These are phyloP conservation scores for Sylvicola cinctus DNA, from an alignment of 2,888 invertebrate species.

Conservation along the genomic window DNA sequence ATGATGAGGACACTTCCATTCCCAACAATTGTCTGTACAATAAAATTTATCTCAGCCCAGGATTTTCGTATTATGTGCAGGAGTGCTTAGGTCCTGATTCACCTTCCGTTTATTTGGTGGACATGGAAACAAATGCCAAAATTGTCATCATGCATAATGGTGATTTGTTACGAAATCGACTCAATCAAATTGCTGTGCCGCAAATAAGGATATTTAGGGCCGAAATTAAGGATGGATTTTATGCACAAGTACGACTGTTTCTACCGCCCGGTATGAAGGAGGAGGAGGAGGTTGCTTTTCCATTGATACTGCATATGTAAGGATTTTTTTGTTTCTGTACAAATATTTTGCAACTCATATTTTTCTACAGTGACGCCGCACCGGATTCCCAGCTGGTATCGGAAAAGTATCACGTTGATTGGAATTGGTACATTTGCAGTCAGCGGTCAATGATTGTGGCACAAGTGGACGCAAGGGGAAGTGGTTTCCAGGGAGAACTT, in stretches of 20 bases:
- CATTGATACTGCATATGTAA: conserved; percentile 68
- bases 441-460: conserved; percentile 69
- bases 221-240: conserved; percentile 40
- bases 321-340: conserved; percentile 17
- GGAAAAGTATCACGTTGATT: conserved; percentile 56
- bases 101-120: conserved; percentile 42
- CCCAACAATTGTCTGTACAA: conserved; percentile 41
- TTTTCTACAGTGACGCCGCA: conserved; percentile 39
- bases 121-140: conserved; percentile 34
- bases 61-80: conserved; percentile 38
- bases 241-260: conserved; percentile 54
- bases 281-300: conserved; percentile 61
- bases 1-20: conserved; percentile 13
- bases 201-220: conserved; percentile 50
- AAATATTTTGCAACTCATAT: conserved; percentile 2
- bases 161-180: conserved; percentile 35
- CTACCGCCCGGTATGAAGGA: conserved; percentile 69
- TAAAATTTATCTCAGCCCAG: conserved; percentile 41
- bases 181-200: conserved; percentile 50
- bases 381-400: conserved; percentile 75
- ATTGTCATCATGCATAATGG: conserved; percentile 48
- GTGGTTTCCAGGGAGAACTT: conserved; percentile 62
- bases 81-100: conserved; percentile 66
- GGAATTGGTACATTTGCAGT: conserved; percentile 70
- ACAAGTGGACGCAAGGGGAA: conserved; percentile 74